Conservation (phyloP, 2,797 vertebrate species). For the Varecia variegata region DNA sequence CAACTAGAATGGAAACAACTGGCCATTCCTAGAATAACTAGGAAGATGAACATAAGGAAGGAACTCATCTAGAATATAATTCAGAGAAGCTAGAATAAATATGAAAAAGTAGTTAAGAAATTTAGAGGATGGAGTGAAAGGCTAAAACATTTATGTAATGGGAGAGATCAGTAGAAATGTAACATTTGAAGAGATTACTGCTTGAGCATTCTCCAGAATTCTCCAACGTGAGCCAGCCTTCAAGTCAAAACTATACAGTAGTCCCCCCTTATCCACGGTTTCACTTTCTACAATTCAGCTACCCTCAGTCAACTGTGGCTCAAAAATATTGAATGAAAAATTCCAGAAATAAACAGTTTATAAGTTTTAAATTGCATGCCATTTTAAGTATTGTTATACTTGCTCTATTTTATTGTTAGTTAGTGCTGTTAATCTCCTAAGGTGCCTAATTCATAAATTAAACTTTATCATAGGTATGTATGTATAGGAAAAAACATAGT, state of each 20-base stretch:
- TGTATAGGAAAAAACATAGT: background rate
- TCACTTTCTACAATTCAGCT: background rate
- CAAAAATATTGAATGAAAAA: background rate
- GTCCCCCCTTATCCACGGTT: background rate
- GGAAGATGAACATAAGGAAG: background rate
- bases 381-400: background rate
- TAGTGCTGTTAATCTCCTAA: background rate
- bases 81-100: background rate
- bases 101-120: background rate
- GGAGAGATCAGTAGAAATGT: background rate
- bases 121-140: background rate
- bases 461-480: background rate
- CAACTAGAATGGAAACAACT: background rate
- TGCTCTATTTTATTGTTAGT: background rate
- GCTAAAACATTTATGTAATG: background rate
- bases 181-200: background rate
- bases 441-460: background rate
- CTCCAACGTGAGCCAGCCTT: background rate
- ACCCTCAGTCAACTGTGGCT: background rate
- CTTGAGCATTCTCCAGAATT: background rate
- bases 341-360: background rate
- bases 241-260: too few relatives aligned
- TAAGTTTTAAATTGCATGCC: background rate
- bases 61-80: background rate
- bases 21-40: background rate